These are phyloP conservation scores for Orchesella cincta DNA, from an alignment of 1,140 invertebrate genomes.

Conservation along the genomic window DNA sequence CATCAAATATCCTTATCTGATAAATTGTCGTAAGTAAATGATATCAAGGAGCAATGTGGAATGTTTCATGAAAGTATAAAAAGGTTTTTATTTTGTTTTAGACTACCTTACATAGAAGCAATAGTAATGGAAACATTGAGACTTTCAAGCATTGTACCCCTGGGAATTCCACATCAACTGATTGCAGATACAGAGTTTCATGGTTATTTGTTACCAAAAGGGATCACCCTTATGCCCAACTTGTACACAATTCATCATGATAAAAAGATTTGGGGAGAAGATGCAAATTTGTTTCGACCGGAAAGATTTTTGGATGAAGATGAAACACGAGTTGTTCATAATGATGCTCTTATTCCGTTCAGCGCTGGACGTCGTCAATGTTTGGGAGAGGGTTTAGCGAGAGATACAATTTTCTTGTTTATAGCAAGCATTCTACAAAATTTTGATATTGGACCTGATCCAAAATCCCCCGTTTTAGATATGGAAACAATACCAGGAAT, in stretches of 20 bases:
- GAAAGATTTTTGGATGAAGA: constrained; percentile 53
- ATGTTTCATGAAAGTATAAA: background rate
- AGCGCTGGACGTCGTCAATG: too few species aligned
- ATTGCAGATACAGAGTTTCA: constrained; percentile 46
- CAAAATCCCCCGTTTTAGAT: too few species aligned
- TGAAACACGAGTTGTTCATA: too few species aligned
- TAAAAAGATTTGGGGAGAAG: constrained; percentile 52
- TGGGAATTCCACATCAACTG: constrained; percentile 38
- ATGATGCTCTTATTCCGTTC: too few species aligned
- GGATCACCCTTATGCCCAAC: constrained; percentile 53
- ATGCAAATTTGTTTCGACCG: constrained; percentile 53
- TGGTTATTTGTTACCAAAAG: constrained; percentile 55
- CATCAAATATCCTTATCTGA: too few species aligned
- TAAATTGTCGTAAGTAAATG: too few species aligned
- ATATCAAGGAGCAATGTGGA: background rate
- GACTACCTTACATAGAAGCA: constrained; percentile 53
- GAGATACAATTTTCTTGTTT: too few species aligned
- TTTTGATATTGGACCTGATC: too few species aligned
- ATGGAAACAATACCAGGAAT: too few species aligned
- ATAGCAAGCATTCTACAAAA: too few species aligned
- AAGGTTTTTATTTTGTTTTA: constrained; percentile 33
- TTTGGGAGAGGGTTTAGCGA: too few species aligned
- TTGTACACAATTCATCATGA: constrained; percentile 53
- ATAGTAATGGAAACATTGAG: constrained; percentile 49
- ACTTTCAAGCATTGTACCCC: constrained; percentile 36